phyloP scores from a whole-genome alignment of 92 coral and sea anemone genomes.

The Phymanthus crucifer region DNA sequence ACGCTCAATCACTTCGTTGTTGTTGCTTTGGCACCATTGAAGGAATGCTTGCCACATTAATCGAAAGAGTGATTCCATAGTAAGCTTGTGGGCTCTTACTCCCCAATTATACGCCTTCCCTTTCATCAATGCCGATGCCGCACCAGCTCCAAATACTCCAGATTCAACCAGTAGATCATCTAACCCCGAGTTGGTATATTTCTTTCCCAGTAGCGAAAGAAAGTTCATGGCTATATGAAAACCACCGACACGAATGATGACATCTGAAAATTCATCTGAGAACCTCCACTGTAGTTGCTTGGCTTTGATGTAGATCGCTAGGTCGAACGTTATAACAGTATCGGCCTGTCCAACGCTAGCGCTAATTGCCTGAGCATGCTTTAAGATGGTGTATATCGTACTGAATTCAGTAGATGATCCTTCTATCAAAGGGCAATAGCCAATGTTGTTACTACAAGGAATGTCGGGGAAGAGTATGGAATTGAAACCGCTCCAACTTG shows the following conservation, averaged over 20 bases:
- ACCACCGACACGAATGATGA: constrained; percentile 48
- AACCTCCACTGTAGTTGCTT: constrained; percentile 54
- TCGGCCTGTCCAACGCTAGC: constrained; percentile 44
- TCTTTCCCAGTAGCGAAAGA: constrained; percentile 2
- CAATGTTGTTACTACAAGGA: constrained; percentile 45
- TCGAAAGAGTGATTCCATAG: constrained; percentile 1
- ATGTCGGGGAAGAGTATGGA: constrained; percentile 44
- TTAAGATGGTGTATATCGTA: constrained; percentile 63
- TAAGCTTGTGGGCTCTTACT: constrained; percentile 4
- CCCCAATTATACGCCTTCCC: background rate
- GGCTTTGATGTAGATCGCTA: constrained; percentile 60
- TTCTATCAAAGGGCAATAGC: constrained; percentile 66
- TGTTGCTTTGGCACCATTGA: background rate
- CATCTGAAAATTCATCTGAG: constrained; percentile 50
- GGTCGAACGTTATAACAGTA: constrained; percentile 55
- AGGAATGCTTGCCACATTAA: constrained; percentile 8
- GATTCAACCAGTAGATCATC: background rate
- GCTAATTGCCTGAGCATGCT: constrained; percentile 56
- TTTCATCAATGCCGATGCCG: constrained; percentile 1
- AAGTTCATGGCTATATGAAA: constrained; percentile 39
- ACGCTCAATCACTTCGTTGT: background rate
- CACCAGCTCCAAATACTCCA: background rate
- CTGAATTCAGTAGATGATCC: constrained; percentile 67
- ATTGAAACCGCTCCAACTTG: constrained; percentile 64
- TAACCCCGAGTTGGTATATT: background rate